Evolutionary conservation across 1,140 invertebrate species (phyloP).

Genomic region (Atta colombica): DNA sequence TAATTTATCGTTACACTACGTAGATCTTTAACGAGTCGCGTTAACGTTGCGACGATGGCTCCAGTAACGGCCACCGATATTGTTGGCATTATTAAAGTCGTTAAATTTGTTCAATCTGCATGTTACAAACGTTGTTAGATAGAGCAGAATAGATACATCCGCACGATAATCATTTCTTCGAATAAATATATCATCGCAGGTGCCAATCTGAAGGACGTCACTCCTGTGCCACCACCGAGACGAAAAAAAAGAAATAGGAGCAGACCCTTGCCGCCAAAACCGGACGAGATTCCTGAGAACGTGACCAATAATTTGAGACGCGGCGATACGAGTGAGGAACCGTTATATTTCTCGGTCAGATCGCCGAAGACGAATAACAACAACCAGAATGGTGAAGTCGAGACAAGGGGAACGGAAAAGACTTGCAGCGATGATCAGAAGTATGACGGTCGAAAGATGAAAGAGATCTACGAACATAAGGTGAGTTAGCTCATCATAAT

Average conservation of each 20-base stretch:
- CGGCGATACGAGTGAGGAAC: conserved; percentile 76
- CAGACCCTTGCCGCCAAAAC: conserved; percentile 83
- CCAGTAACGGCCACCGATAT: conserved; percentile 32
- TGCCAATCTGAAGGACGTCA: conserved; percentile 78
- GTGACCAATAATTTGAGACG: conserved; percentile 50
- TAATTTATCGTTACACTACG: conserved; percentile 33
- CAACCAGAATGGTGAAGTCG: conserved; percentile 51
- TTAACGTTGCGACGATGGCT: conserved; percentile 14
- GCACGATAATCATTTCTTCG: background rate
- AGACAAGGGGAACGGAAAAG: conserved; percentile 3
- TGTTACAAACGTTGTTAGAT: background rate
- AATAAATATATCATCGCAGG: conserved; percentile 60
- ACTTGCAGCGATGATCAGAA: conserved; percentile 34
- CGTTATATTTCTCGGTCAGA: conserved; percentile 81
- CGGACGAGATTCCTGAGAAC: conserved; percentile 76
- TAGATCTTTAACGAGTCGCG: conserved; percentile 37
- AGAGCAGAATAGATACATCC: background rate
- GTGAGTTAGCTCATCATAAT: conserved; percentile 55
- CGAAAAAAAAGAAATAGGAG: conserved; percentile 80
- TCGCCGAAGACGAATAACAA: conserved; percentile 61
- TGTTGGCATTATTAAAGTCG: conserved; percentile 45
- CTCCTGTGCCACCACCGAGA: conserved; percentile 83
- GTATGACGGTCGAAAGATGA: conserved; percentile 66
- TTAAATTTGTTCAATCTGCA: conserved; percentile 28
- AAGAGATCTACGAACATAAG: conserved; percentile 81